These are phyloP conservation scores for Brachyistius frenatus DNA, from an alignment of 2,113 vertebrate genomes.

Conservation along the genomic window DNA sequence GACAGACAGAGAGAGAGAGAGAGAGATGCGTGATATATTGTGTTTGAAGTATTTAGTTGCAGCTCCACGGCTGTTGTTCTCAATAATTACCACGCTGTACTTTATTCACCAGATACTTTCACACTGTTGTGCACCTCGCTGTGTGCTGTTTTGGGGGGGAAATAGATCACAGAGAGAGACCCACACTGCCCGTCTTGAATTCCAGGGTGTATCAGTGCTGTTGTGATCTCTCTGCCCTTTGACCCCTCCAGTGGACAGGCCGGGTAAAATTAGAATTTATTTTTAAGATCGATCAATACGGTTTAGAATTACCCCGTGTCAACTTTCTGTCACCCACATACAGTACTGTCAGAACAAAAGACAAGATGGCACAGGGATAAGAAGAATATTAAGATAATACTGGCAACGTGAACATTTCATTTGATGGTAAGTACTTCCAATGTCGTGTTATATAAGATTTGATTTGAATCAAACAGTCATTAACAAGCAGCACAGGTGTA, in stretches of 20 bases:
- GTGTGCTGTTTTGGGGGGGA: not conserved
- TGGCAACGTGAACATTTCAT: too few species aligned
- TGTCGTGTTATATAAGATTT: too few species aligned
- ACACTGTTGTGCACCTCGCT: not conserved
- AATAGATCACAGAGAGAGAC: too few species aligned
- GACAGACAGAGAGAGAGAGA: too few species aligned
- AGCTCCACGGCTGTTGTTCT: too few species aligned
- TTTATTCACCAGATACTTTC: too few species aligned
- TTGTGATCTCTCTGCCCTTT: not conserved
- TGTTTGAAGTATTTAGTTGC: too few species aligned
- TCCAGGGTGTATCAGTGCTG: not conserved
- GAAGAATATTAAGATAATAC: not conserved
- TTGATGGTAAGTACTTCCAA: not conserved
- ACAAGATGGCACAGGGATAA: not conserved
- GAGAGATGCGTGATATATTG: too few species aligned
- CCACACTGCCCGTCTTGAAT: not conserved
- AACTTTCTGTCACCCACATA: not conserved
- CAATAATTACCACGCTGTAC: too few species aligned
- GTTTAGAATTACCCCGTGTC: constrained; percentile 19
- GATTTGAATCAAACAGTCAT: not conserved
- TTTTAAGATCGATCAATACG: constrained; percentile 8
- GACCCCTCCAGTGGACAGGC: not conserved
- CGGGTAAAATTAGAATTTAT: constrained; percentile 10
- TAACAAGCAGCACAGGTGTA: not conserved
- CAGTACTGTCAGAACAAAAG: not conserved